A percentile compares a stretch with the other conserved stretches of the same genome.
Evolutionary conservation across 2,797 vertebrate species (phyloP).

Genomic region (Threskiornis aethiopicus): DNA sequence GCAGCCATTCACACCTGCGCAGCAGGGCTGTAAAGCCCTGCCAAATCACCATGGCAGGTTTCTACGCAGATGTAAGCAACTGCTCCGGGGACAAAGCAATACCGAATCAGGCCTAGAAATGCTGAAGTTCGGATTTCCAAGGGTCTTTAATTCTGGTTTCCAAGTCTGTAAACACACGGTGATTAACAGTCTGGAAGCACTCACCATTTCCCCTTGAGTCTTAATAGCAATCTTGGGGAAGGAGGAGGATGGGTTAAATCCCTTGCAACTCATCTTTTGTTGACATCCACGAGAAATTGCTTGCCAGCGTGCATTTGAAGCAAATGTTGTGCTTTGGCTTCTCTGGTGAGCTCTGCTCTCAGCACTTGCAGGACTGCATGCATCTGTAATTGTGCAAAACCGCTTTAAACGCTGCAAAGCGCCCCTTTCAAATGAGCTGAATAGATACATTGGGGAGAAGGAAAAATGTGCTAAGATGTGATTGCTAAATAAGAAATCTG

Average conservation of each 20-base stretch:
- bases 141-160: constrained; percentile 2
- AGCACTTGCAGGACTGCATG: not conserved
- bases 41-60: not conserved
- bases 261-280: not conserved
- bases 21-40: not conserved
- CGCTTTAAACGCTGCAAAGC: not conserved
- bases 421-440: not conserved
- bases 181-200: constrained; percentile 49
- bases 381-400: not conserved
- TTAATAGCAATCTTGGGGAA: not conserved
- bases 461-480: not conserved
- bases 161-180: not conserved
- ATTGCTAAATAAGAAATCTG: not conserved
- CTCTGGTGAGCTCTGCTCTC: not conserved
- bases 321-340: not conserved
- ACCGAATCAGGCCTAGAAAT: not conserved
- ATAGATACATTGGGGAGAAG: not conserved
- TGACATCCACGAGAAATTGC: not conserved
- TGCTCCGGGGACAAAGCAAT: not conserved
- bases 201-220: not conserved
- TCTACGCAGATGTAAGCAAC: not conserved
- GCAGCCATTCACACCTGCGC: not conserved
- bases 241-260: not conserved
- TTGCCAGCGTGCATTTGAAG: not conserved
- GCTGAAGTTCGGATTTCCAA: not conserved